Base-by-base conservation (phyloP, 2,113 vertebrate genomes). In the Perca fluviatilis region DNA sequence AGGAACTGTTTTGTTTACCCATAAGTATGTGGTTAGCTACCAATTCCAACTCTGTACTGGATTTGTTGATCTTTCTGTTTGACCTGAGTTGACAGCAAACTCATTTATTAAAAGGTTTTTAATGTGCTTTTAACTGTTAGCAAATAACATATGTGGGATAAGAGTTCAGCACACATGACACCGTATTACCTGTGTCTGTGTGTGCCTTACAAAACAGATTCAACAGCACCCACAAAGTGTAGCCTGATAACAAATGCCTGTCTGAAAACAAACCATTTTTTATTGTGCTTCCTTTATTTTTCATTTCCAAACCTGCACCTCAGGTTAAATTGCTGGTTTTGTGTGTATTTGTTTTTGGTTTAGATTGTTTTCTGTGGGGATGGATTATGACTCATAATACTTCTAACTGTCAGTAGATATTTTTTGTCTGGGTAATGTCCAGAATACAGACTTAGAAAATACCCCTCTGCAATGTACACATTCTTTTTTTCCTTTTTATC, bases 181-280 rank as follows among this genome's bases (percentile, higher is more conserved):
- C 77, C 70, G 56, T 81, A 67, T 51, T 77, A 60, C 80, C 68
- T 86, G 85, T 90, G 78, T 86, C 66, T 77, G 69, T 89, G 76
- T 72, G 75, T 86, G 82, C 80, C 82, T 81, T 88, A 84, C 68
- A 77, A 60, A 60, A 40, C 23, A 7, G 50, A 53, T 49, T 60
- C 64, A 27, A 82, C 50, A 46, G 30, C 46, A 53, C 56, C n/a
- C 43, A 46, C 69, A 83, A 77, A 75, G 63, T 84, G 68, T 83
- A 85, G 71, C 84, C 82, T 67, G 65, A 54, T 67, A 74, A 50
- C 54, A 68, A 51, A 62, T 51, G 40, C 53, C 57, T 80, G 69
- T 46, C 73, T 75, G 53, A 30, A 73, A 61, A 65, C 33, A 71
- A 36, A 75, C 46, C 12, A 2, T 46, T 78, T 12, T 62, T 10